Percentiles rank a stretch among this genome's conserved stretches.
Conservation (phyloP, 1,140 invertebrate species). For the Aphelinus certus region DNA sequence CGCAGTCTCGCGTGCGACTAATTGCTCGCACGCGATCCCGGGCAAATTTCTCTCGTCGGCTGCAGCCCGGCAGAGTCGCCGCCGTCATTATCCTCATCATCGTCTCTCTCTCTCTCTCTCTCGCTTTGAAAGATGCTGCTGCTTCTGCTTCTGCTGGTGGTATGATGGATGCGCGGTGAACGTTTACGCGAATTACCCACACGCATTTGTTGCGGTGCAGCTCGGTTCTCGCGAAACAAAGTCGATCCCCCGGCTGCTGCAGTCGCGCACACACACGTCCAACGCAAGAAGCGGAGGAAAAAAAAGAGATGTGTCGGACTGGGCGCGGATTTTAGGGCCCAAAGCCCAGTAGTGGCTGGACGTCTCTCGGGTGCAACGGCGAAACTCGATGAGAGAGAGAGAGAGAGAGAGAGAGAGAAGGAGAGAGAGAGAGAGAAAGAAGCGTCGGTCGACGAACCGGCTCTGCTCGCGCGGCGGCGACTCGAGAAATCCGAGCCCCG, state of each 20-base stretch:
- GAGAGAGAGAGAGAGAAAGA: too few species aligned
- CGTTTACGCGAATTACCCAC: too few species aligned
- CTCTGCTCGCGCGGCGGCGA: neutral
- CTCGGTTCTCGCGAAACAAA: too few species aligned
- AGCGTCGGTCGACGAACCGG: too few species aligned
- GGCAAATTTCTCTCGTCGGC: slow-evolving; percentile 10
- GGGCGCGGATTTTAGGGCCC: too few species aligned
- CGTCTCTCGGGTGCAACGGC: too few species aligned
- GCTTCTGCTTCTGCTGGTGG: neutral
- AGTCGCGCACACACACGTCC: neutral
- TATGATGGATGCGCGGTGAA: too few species aligned
- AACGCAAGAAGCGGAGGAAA: too few species aligned
- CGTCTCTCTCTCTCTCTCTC: neutral
- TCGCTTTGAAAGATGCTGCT: neutral
- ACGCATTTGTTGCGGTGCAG: neutral
- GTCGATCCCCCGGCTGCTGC: neutral
- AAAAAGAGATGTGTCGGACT: slow-evolving; percentile 31
- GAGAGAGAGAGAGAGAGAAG: neutral
- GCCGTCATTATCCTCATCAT: slow-evolving; percentile 4
- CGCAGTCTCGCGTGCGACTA: slow-evolving; percentile 47
- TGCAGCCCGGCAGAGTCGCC: slow-evolving; percentile 6
- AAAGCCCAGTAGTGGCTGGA: too few species aligned
- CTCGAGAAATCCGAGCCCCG: too few species aligned
- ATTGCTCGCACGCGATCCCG: slow-evolving; percentile 53
- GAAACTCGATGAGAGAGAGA: too few species aligned